phyloP scores from a whole-genome alignment of 1,140 invertebrate species.

The Chlorops oryzae region DNA sequence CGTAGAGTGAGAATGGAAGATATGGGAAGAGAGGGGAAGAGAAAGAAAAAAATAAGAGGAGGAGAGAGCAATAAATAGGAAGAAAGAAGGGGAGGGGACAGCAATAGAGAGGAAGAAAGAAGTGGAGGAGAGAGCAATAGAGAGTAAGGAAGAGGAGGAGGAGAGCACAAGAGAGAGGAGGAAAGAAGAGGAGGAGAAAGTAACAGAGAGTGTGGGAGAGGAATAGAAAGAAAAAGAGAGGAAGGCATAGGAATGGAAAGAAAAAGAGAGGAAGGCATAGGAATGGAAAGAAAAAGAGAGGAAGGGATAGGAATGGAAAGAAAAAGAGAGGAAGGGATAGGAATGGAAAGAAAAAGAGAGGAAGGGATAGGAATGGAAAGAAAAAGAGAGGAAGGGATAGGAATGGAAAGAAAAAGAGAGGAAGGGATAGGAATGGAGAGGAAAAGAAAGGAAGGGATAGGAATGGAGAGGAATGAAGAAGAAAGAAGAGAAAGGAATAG shows the following conservation, averaged over 20 bases:
- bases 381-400: background rate
- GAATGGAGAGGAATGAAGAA: background rate
- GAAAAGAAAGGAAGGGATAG: background rate
- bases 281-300: background rate
- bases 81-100: background rate
- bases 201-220: background rate
- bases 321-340: background rate
- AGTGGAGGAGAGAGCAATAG: no score
- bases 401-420: background rate
- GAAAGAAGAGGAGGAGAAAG: no score
- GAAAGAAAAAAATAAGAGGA: background rate
- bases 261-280: no score
- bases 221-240: background rate
- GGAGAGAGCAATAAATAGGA: background rate
- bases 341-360: background rate
- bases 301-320: background rate
- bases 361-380: background rate
- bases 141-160: no score
- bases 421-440: background rate
- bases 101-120: no score
- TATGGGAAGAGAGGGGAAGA: background rate
- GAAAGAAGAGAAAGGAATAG: background rate
- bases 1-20: background rate
- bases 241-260: no score
- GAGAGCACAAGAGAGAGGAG: no score